These are phyloP conservation scores for Pediacus dermestoides DNA, from an alignment of 2,888 invertebrate species.

Conservation along the genomic window DNA sequence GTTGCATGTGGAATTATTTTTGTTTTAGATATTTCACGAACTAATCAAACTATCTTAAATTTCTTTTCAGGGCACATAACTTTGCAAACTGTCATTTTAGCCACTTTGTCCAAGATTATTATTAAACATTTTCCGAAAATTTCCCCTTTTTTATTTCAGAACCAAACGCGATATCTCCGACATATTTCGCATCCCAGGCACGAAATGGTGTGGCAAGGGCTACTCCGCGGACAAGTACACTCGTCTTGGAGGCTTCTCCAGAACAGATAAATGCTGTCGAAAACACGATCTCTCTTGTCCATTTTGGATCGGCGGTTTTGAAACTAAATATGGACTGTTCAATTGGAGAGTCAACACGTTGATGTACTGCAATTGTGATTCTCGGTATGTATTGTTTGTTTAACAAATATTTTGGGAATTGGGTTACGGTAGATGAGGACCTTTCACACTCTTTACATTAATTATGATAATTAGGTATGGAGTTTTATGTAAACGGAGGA, in stretches of 20 bases:
- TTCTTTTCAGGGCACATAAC: no score
- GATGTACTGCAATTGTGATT: conserved; percentile 90
- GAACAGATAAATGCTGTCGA: conserved; percentile 85
- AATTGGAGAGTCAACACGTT: conserved; percentile 88
- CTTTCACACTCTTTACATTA: no score
- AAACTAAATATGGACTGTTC: conserved; percentile 79
- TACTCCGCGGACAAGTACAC: conserved; percentile 76
- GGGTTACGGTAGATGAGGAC: no score
- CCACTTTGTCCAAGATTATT: no score
- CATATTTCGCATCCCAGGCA: conserved; percentile 79
- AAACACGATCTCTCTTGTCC: conserved; percentile 84
- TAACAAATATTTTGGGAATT: no score
- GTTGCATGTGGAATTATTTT: no score
- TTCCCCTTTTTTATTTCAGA: conserved; percentile 39
- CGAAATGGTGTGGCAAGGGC: conserved; percentile 92
- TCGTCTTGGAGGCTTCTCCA: conserved; percentile 77
- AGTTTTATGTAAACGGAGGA: no score
- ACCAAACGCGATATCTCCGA: conserved; percentile 57
- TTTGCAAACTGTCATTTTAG: no score
- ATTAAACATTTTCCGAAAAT: no score
- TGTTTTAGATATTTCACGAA: no score
- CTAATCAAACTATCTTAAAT: no score
- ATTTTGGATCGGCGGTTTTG: conserved; percentile 77
- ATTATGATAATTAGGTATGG: no score
- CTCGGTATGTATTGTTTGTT: conserved; percentile 67